A percentile compares a stretch with the other conserved stretches of the same genome.
phyloP scores from a whole-genome alignment of 2,888 invertebrate genomes.

The Hyposoter didymator region DNA sequence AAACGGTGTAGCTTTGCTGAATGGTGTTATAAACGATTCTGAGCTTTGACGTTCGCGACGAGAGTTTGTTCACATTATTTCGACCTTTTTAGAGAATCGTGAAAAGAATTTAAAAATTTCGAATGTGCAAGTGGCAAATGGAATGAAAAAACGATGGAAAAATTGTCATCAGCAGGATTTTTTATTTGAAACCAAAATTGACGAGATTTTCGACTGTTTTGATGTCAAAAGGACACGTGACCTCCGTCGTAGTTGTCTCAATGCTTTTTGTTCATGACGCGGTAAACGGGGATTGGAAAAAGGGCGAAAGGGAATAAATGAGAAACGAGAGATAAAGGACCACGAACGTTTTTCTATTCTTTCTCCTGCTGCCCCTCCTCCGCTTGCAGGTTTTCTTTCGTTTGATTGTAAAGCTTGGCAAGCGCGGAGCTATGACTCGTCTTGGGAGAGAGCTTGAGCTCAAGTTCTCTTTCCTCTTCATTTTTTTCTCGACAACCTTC shows the following conservation, averaged over 20 bases:
- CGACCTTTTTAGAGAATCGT: background rate
- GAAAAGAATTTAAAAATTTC: background rate
- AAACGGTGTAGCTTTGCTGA: slow-evolving; percentile 59
- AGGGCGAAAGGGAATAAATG: slow-evolving; percentile 36
- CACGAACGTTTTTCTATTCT: slow-evolving; percentile 54
- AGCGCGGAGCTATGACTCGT: slow-evolving; percentile 52
- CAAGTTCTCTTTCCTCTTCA: slow-evolving; percentile 9
- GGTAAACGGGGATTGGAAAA: slow-evolving; percentile 57
- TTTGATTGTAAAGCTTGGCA: slow-evolving; percentile 66
- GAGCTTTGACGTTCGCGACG: background rate
- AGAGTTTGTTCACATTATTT: background rate
- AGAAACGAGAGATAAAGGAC: slow-evolving; percentile 45
- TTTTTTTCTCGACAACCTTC: slow-evolving; percentile 3
- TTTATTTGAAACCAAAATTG: background rate
- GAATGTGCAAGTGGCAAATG: background rate
- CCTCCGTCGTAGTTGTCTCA: slow-evolving; percentile 18
- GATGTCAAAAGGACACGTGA: background rate
- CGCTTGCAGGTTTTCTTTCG: slow-evolving; percentile 56
- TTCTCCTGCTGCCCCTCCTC: background rate
- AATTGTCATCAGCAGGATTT: background rate
- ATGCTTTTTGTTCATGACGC: slow-evolving; percentile 44
- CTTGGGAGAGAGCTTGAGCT: slow-evolving; percentile 31
- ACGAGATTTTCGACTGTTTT: slow-evolving; percentile 10
- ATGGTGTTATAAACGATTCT: slow-evolving; percentile 64
- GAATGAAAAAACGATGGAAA: background rate